Evolutionary conservation across 2,797 vertebrate genomes (phyloP), one percentile per base, ranked within the genome.

Genomic region (Ctenochaetus hawaiiensis): DNA sequence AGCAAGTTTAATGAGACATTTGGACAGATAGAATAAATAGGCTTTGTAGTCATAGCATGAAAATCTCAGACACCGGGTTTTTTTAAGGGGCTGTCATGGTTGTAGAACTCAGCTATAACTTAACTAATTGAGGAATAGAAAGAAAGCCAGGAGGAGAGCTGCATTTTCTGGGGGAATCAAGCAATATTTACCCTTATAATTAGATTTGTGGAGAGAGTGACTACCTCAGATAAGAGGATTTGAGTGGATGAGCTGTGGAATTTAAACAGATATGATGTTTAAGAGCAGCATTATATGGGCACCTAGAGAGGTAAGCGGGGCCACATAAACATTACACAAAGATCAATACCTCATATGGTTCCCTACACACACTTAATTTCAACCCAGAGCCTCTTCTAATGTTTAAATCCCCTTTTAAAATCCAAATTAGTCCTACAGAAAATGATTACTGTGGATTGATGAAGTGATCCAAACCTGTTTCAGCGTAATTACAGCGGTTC

Each of bases 401-500:
- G 76, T 60, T 73, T 65, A 56, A 73, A 62, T 59, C 71, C 49
- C 30, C 18, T 51, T 75, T 78, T 81, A n/a, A 77, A 77, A 76
- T 80, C 73, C 69, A 80, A 88, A 89, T 82, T 4, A 69, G 66
- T 12, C 74, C 39, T 84, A 56, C 59, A 82, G 72, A 65, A 78
- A 79, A 80, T 72, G 63, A 89, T 86, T 78, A 54, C 67, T 45
- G n/a, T n/a, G 60, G 56, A 73, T 39, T 74, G 72, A 87, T 85
- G 72, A 72, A 75, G 77, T 85, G 67, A 78, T 81, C 75, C 23
- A 57, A 74, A 71, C 45, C 65, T 65, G 80, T 83, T 87, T 60
- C 67, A 78, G 67, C 44, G 39, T 85, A 84, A 89, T 91, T 89
- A 82, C 74, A 77, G 51, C 22, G 65, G 45, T 59, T 73, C 44